These are phyloP conservation scores for Tor tambroides DNA, from an alignment of 2,113 vertebrate species.

Conservation along the genomic window DNA sequence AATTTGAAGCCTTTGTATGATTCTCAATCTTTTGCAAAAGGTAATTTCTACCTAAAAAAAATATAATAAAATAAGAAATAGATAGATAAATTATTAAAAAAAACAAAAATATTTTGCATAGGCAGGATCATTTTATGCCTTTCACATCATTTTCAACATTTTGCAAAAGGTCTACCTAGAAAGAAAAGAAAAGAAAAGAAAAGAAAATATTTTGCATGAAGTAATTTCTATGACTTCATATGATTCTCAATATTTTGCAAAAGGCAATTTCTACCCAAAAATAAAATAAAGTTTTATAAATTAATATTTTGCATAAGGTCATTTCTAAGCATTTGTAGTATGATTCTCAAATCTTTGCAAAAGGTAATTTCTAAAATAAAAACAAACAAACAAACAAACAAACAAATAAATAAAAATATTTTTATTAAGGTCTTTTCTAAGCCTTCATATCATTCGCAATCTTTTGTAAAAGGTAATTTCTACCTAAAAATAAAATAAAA, in stretches of 20 bases:
- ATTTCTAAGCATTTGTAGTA: too few relatives aligned
- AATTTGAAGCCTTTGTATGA: too few relatives aligned
- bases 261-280: too few relatives aligned
- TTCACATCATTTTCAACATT: not conserved
- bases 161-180: not conserved
- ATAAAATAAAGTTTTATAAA: too few relatives aligned
- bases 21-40: too few relatives aligned
- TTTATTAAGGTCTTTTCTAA: too few relatives aligned
- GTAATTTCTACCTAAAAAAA: too few relatives aligned
- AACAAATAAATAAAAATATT: not conserved
- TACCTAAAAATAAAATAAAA: not conserved
- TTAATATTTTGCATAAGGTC: too few relatives aligned
- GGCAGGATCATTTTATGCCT: not conserved
- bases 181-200: not conserved
- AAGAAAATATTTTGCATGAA: too few relatives aligned
- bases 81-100: not conserved
- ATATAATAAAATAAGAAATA: not conserved
- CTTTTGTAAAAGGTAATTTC: not conserved
- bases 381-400: not conserved
- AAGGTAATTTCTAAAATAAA: not conserved
- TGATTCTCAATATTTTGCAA: too few relatives aligned
- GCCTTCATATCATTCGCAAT: not conserved
- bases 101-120: not conserved
- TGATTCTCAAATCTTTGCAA: not conserved
- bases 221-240: too few relatives aligned